A percentile compares a stretch with the other conserved stretches of the same genome.
phyloP scores from a whole-genome alignment of 1,140 invertebrate species.

The Paraescarpia echinospica region DNA sequence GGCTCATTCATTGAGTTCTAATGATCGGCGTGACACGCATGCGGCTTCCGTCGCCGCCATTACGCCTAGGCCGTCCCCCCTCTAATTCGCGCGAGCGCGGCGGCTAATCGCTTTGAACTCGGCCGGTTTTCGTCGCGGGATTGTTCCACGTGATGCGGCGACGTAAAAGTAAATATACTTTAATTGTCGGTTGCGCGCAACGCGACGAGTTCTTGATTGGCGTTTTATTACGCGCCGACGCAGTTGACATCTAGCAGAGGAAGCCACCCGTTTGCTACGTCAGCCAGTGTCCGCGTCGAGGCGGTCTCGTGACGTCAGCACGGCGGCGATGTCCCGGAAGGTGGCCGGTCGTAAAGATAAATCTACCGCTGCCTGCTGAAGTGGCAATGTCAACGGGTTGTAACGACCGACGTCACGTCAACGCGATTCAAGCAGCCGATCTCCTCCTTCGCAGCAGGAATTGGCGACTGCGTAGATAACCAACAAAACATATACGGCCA shows the following conservation, averaged over 20 bases:
- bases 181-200: background rate
- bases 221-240: background rate
- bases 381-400: background rate
- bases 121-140: background rate
- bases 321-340: background rate
- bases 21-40: background rate
- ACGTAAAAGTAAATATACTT: background rate
- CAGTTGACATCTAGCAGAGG: too few species aligned
- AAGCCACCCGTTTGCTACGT: background rate
- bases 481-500: too few species aligned
- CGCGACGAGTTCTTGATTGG: background rate
- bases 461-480: too few species aligned
- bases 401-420: background rate
- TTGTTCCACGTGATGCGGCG: background rate
- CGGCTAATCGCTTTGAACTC: slow-evolving; percentile 3
- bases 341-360: background rate
- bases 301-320: background rate
- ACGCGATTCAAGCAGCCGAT: too few species aligned
- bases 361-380: background rate
- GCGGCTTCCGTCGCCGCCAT: background rate
- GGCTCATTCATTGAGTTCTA: background rate
- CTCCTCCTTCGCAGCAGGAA: too few species aligned
- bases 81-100: background rate
- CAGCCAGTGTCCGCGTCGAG: background rate
- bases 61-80: background rate